These are phyloP conservation scores for Apaloderma vittatum DNA, from an alignment of 2,113 vertebrate genomes.

Conservation along the genomic window DNA sequence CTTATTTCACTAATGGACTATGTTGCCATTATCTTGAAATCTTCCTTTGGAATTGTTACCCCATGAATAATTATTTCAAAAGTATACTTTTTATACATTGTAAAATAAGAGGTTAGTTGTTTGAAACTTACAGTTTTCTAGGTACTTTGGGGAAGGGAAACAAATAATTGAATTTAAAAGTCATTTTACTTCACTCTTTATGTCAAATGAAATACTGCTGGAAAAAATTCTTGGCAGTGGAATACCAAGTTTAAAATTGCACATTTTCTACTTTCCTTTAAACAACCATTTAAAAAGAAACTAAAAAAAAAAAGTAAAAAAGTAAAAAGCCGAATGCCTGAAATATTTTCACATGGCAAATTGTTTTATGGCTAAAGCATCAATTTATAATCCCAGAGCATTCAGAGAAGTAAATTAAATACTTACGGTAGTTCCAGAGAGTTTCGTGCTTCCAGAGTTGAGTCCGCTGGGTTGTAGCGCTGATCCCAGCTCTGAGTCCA, in stretches of 20 bases:
- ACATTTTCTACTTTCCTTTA: not conserved
- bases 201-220: not conserved
- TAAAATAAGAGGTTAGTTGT: not conserved
- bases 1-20: not conserved
- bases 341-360: not conserved
- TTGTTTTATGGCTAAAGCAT: not conserved
- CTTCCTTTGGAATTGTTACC: not conserved
- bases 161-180: not conserved
- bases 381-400: not conserved
- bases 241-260: not conserved
- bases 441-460: not conserved
- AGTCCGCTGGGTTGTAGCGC: not conserved
- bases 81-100: not conserved
- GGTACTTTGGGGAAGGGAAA: not conserved
- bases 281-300: not conserved
- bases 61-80: not conserved
- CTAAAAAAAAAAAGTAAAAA: not conserved
- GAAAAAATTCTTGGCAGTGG: not conserved
- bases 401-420: conserved; percentile 25
- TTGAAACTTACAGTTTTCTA: not conserved
- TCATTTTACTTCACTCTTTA: not conserved
- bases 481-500: conserved; percentile 17
- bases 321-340: not conserved
- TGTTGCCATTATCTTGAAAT: not conserved
- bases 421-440: conserved; percentile 49